Conservation (phyloP, 2,113 vertebrate genomes). For the Serranochromis macrocephalus region DNA sequence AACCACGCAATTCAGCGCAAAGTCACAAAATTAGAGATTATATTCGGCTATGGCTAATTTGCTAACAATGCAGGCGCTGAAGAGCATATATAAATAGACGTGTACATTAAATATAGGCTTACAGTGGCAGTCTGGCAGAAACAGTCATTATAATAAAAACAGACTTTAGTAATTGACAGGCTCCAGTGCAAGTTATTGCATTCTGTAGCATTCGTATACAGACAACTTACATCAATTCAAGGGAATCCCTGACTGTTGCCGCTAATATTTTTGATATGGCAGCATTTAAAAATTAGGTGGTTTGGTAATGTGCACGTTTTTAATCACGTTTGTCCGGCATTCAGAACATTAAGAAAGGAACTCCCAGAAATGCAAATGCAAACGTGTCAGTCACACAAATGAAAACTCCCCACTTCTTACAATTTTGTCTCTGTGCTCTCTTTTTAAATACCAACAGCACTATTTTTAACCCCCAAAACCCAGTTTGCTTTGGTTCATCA, state of each 20-base stretch:
- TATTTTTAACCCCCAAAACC: background rate
- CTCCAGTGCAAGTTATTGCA: background rate
- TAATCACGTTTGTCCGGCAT: background rate
- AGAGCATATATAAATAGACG: background rate
- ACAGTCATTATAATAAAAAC: background rate
- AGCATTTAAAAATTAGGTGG: background rate
- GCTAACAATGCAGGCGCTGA: background rate
- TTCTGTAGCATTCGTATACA: background rate
- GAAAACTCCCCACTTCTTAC: background rate
- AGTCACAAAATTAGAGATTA: background rate
- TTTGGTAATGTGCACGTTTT: background rate
- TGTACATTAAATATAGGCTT: background rate
- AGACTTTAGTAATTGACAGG: background rate
- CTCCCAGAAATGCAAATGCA: background rate
- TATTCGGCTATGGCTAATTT: background rate
- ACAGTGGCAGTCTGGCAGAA: background rate
- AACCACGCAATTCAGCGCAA: rapidly evolving
- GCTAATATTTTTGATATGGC: background rate
- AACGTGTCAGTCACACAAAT: background rate
- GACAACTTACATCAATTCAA: background rate
- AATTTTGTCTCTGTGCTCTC: background rate
- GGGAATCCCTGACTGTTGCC: background rate
- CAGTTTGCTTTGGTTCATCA: background rate
- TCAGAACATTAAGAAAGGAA: background rate
- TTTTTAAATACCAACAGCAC: background rate